Percentiles rank a stretch among this genome's conserved stretches.
Conservation (phyloP, 2,797 vertebrate genomes). For the Halcyon badia region DNA sequence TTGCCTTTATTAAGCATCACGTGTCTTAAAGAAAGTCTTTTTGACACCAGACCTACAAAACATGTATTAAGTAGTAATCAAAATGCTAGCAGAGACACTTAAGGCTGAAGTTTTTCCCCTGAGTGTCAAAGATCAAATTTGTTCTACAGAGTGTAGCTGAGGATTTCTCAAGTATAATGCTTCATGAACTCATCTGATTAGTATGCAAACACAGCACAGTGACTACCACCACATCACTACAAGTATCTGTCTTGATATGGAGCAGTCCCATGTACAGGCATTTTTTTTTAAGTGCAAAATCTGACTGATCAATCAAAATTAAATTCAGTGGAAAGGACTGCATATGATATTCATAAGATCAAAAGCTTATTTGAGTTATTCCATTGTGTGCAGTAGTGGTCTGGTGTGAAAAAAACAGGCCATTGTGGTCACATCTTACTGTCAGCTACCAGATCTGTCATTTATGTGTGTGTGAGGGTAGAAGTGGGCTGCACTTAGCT, state of each 20-base stretch:
- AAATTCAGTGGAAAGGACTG: neutral
- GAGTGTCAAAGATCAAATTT: slow-evolving; percentile 40
- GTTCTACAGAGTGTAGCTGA: slow-evolving; percentile 25
- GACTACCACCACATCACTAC: neutral
- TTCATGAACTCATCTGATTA: slow-evolving; percentile 34
- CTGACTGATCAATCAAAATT: neutral
- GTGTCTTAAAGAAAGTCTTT: neutral
- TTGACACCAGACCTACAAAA: neutral
- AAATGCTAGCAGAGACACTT: neutral
- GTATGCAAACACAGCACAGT: slow-evolving; percentile 27
- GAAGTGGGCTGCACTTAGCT: neutral
- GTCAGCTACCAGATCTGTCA: neutral
- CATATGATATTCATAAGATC: neutral
- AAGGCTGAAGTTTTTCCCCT: neutral
- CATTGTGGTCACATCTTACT: neutral
- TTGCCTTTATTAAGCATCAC: neutral
- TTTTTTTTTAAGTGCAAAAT: neutral
- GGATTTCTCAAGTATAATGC: slow-evolving; percentile 1
- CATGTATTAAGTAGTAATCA: neutral
- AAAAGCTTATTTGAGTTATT: neutral
- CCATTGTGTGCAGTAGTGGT: neutral
- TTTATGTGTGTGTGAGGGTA: neutral
- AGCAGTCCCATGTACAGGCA: neutral
- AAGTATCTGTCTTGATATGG: neutral
- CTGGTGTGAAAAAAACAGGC: neutral